phyloP scores from a whole-genome alignment of 2,888 invertebrate genomes.

The Hypomecis atomaria region DNA sequence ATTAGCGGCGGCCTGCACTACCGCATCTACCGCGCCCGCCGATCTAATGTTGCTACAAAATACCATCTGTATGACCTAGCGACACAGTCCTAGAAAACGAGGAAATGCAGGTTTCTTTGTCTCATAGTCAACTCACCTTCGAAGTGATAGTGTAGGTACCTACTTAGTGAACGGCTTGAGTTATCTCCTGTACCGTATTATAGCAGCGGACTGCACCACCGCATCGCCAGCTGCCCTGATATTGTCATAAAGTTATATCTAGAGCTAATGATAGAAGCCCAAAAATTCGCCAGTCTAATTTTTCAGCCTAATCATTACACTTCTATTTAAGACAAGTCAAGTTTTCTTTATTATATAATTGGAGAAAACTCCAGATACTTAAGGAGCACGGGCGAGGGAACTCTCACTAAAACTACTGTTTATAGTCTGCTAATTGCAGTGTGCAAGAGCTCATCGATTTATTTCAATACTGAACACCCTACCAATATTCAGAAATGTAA shows the following conservation, averaged over 20 bases:
- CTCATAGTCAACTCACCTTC: slow-evolving; percentile 78
- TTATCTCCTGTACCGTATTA: slow-evolving; percentile 92
- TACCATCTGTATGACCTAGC: slow-evolving; percentile 93
- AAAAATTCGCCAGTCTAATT: too few species aligned
- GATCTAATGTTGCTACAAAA: slow-evolving; percentile 90
- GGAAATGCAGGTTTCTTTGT: slow-evolving; percentile 88
- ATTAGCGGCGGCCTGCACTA: slow-evolving; percentile 92
- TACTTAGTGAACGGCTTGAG: slow-evolving; percentile 89
- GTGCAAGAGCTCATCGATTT: too few species aligned
- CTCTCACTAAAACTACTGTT: too few species aligned
- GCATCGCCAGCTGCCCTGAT: slow-evolving; percentile 90
- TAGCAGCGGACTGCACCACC: slow-evolving; percentile 91
- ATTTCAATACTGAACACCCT: too few species aligned
- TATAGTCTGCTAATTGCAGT: too few species aligned
- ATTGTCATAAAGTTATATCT: slow-evolving; percentile 90
- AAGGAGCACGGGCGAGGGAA: too few species aligned
- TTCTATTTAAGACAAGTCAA: too few species aligned
- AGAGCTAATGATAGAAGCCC: slow-evolving; percentile 93
- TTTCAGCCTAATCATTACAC: too few species aligned
- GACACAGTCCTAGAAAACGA: slow-evolving; percentile 90
- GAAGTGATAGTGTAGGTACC: slow-evolving; percentile 91
- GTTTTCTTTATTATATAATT: too few species aligned
- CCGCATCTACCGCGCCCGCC: slow-evolving; percentile 91
- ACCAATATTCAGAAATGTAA: too few species aligned
- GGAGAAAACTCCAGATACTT: too few species aligned